Evolutionary conservation across 2,113 vertebrate species (phyloP).

Genomic region (Origma solitaria): DNA sequence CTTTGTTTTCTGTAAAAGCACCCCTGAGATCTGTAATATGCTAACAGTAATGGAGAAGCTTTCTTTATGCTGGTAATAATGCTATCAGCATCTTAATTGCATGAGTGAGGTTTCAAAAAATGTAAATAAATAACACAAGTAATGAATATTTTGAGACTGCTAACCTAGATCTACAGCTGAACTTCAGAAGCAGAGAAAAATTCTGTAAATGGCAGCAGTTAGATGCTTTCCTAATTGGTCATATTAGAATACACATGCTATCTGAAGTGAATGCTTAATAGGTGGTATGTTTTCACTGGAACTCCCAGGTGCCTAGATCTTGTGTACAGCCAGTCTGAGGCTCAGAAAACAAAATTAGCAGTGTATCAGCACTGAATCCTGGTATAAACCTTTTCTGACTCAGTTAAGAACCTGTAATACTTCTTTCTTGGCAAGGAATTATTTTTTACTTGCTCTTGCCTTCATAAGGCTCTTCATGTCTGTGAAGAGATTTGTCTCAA

Average conservation of each 20-base stretch:
- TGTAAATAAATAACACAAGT: neutral
- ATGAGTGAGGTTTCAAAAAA: neutral
- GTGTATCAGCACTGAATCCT: neutral
- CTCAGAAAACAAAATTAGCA: neutral
- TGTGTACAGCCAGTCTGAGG: neutral
- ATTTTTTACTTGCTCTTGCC: neutral
- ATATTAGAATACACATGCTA: neutral
- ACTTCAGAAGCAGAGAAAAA: neutral
- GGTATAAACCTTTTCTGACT: neutral
- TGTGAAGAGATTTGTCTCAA: neutral
- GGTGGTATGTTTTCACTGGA: neutral
- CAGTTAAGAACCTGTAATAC: neutral
- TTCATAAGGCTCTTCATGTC: neutral
- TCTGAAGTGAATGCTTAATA: neutral
- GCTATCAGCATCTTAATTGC: constrained; percentile 8
- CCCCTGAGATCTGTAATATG: constrained; percentile 2
- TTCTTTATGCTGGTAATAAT: neutral
- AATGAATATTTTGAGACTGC: neutral
- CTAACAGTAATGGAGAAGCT: neutral
- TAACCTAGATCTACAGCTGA: neutral
- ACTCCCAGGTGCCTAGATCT: neutral
- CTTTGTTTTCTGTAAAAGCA: constrained; percentile 26
- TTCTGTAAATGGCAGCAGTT: neutral
- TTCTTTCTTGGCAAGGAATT: neutral
- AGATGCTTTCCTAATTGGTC: neutral